Evolutionary conservation across 2,888 invertebrate species (phyloP), one percentile per base, ranked within the genome.

Genomic region (Epirrhoe alternata): DNA sequence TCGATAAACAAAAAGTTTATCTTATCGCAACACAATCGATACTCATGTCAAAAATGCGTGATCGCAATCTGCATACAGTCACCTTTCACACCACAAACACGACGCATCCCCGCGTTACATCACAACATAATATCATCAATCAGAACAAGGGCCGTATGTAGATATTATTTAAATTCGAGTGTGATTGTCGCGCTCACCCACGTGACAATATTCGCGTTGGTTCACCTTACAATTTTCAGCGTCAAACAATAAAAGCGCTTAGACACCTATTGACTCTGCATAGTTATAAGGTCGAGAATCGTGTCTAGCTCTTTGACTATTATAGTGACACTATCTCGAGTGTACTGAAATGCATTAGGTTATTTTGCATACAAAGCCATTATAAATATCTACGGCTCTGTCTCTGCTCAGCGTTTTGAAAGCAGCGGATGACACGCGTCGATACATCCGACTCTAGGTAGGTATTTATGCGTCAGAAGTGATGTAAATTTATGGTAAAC

Each of bases 341-440:
- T 79, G n/a, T n/a, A 83, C 80, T 82, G 82, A 84, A 87, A 88
- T 86, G 86, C 85, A 85, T 89, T 86, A 86, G 83, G 78, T 83
- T 81, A 85, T 87, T 92, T 93, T 90, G 92, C 92, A 93, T 93
- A 93, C 92, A 93, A 93, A 93, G 92, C 72, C 85, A 81, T 88
- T 91, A 92, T 92, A 92, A 92, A 92, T 91, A 91, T 91, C 85
- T 86, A 86, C 85, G 85, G 85, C 82, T 86, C 78, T 85, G 85
- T 84, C 83, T 80, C 80, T 82, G 80, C 81, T 80, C 82, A 77
- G 76, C 76, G 82, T 86, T 89, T 90, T 87, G 87, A 90, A 90
- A 89, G 85, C 82, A 77, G 72, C 81, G 85, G 90, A 90, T 88
- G 90, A 89, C 90, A 87, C 87, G 86, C 85, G 84, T 86, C 86